phyloP scores from a whole-genome alignment of 2,797 vertebrate genomes.

The Sciaenops ocellatus region DNA sequence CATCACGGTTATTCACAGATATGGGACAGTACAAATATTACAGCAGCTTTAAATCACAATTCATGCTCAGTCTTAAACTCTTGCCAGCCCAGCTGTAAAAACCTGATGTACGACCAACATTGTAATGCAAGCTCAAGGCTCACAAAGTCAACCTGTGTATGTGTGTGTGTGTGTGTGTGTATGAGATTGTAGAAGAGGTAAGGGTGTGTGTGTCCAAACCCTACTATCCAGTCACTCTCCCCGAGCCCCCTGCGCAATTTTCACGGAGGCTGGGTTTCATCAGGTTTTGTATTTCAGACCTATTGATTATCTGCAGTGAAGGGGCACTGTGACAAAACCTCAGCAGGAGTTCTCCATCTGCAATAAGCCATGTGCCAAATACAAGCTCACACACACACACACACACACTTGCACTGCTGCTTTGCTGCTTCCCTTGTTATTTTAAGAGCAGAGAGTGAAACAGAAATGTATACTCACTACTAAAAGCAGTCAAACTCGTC shows the following conservation, averaged over 20 bases:
- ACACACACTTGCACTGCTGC: slow-evolving; percentile 7
- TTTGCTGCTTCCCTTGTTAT: slow-evolving; percentile 47
- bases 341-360: slow-evolving; percentile 75
- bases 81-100: slow-evolving; percentile 4
- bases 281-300: slow-evolving; percentile 80
- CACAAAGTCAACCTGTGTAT: slow-evolving; percentile 36
- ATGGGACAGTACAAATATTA: slow-evolving; percentile 25
- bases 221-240: slow-evolving; percentile 47
- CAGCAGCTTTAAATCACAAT: slow-evolving; percentile 36
- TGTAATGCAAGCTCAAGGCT: background rate
- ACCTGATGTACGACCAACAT: slow-evolving; percentile 12
- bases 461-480: slow-evolving; percentile 26
- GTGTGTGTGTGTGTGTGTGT: slow-evolving; percentile 6
- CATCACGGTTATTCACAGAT: slow-evolving; percentile 10
- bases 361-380: slow-evolving; percentile 62
- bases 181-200: background rate
- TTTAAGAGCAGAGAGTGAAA: slow-evolving; percentile 19
- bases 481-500: slow-evolving; percentile 33
- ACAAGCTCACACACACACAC: background rate
- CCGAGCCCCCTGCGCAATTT: slow-evolving; percentile 66
- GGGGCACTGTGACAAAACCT: slow-evolving; percentile 74
- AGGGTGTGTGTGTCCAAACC: slow-evolving; percentile 21
- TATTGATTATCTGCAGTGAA: slow-evolving; percentile 81
- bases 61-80: slow-evolving; percentile 37
- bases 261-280: slow-evolving; percentile 74